Evolutionary conservation across 2,888 invertebrate genomes (phyloP), one percentile per base, ranked within the genome.

Genomic region (Cerceris rybyensis): DNA sequence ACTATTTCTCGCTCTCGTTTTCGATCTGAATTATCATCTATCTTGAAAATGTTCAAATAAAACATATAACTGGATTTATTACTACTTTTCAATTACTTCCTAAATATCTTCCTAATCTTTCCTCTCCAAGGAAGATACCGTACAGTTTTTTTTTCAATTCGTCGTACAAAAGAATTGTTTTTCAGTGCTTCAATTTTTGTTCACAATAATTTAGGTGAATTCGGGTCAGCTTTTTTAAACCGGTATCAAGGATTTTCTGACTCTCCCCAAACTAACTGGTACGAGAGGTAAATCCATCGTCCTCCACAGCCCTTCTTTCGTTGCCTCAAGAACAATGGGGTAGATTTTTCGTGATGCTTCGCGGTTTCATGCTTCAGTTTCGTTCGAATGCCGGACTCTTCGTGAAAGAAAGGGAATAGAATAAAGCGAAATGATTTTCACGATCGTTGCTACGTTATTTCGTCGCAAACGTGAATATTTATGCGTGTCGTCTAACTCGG

Each of bases 241-340:
- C 52, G 41, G 75, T 69, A 80, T 80, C 75, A 78, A 80, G 73
- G 71, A 67, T 75, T 79, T 74, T 68, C 75, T 69, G 71, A 80
- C 75, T 65, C 74, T 79, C 73, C 59, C 52, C 68, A 43, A 58
- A 58, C 71, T 64, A 57, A 58, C 60, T 58, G 52, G 64, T 17
- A 52, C 63, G 41, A 17, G 60, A 72, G 59, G 65, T 72, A 67
- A 70, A 55, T 72, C 69, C 65, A 69, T 70, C 66, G 66, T 70
- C 63, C 60, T 61, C 65, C 55, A 14, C 75, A 58, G 49, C 57
- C 63, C 65, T 75, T 81, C 75, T 70, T 81, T 81, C 70, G 78
- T 67, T 78, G 61, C 76, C 71, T 66, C 71, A 72, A 73, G 78
- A 84, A 84, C 86, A 85, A 84, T 84, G 80, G 75, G 73, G 49